Evolutionary conservation across 2,797 vertebrate genomes (phyloP), one percentile per base, ranked within the genome.

Genomic region (Sandelia bainsii): DNA sequence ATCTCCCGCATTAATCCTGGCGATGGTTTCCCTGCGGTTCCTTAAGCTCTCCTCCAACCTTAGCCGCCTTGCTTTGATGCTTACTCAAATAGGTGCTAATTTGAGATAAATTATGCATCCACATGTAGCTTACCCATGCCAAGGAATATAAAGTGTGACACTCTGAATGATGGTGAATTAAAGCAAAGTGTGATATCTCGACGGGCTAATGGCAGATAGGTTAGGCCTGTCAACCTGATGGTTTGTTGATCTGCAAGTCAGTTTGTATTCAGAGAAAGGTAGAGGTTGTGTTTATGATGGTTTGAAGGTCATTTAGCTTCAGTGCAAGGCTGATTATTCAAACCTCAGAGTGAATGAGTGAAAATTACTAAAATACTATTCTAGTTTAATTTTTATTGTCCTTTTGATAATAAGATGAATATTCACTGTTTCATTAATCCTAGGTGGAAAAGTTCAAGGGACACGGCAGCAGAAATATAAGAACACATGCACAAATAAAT

Each of bases 1-100:
- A 93, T 93, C 88, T 90, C 93, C 93, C 86, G 94, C 95, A 96
- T 96, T 96, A 96, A 96, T 96, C 93, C 95, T 94, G 94, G 93
- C 87, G 94, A 94, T 93, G 94, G 94, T 95, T 96, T 95, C 93
- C 95, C 90, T 85, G 92, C 87, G 89, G 94, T 95, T 94, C 93
- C 89, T 93, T 89, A 91, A 90, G 83, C 89, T 90, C 88, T 91
- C 81, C 87, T 86, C 89, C 90, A 89, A 90, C 90, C 91, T 90
- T 72, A 88, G 87, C 92, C 51, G 83, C 86, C 85, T 87, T 87
- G 89, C 92, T 95, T 95, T 95, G 94, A 93, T 93, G 93, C 93
- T 90, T 93, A 93, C 94, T 94, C 93, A 95, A 95, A 96, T 94
- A 93, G 94, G 83, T 80, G 84, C 89, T 93, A 90, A 93, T 93